Evolutionary conservation across 2,113 vertebrate species (phyloP), one percentile per base, ranked within the genome.

Genomic region (mouse (Mus musculus)): DNA sequence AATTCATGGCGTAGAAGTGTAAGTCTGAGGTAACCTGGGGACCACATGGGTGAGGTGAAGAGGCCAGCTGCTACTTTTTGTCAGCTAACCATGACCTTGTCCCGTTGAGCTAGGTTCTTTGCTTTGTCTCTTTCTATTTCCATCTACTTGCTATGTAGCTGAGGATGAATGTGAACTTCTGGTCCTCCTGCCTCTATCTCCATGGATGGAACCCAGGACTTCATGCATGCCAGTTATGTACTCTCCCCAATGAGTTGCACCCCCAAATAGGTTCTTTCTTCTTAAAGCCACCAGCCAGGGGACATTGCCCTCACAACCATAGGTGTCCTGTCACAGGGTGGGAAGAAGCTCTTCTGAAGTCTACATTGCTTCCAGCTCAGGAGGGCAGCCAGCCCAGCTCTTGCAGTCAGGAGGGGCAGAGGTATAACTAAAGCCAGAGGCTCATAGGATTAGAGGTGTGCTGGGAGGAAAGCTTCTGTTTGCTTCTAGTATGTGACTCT

Each of bases 21-120:
- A n/a, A 69, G 30, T 87, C 77, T 82, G 61, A 96, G 73, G 91
- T 56, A 91, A 94, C 81, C 67, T 90, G 82, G 71, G 92, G 87
- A 94, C 76, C 89, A 46, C 20, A 6, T 76, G 49, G 65, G 24
- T 67, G 9, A 67, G 72, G 88, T 88, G 82, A 93, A 82, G 86
- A 78, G 77, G 28, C n/a, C 91, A 93, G 91, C 87, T 96, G 87
- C 61, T 49, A 26, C 80, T 88, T 76, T 46, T 93, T 52, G 89
- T 36, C 63, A 84, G 81, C 71, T 89, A 75, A 84, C 71, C 72
- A 26, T 84, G 88, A 39, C 26, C 86, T 24, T 95, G 78, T 86
- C 77, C 49, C 3, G 16, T 80, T 89, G 54, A 93, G 33, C 88
- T 63, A 49, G 84, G 12, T 52, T 90, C 39, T 84, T 95, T 75